phyloP scores from a whole-genome alignment of 2,797 vertebrate species.

The Dromococcyx pavoninus region DNA sequence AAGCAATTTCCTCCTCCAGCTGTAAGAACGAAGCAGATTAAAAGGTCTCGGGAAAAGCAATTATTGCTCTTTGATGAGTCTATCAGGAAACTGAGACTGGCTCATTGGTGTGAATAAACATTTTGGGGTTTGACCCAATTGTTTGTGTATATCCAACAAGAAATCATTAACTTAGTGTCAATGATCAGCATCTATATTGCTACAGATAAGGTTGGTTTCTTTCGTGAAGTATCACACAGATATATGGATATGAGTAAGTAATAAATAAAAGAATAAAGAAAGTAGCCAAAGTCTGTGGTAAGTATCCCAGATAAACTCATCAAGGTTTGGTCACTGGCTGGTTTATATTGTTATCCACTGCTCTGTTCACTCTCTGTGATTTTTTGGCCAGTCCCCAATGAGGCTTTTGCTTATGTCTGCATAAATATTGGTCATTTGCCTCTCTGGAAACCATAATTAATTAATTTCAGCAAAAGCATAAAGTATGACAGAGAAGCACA shows the following conservation, averaged over 20 bases:
- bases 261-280: background rate
- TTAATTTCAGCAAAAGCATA: background rate
- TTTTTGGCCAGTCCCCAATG: background rate
- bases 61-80: constrained; percentile 59
- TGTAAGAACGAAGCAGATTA: constrained; percentile 17
- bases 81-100: constrained; percentile 24
- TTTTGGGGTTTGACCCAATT: constrained; percentile 21
- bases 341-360: background rate
- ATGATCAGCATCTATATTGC: background rate
- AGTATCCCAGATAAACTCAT: background rate
- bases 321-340: background rate
- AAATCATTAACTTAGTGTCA: background rate
- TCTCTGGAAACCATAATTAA: background rate
- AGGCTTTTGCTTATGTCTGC: background rate
- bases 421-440: background rate
- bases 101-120: constrained; percentile 22
- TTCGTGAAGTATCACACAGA: background rate
- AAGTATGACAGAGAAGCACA: background rate
- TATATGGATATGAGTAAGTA: background rate
- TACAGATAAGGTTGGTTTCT: background rate
- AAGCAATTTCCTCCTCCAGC: constrained; percentile 66
- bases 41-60: constrained; percentile 61
- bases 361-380: background rate
- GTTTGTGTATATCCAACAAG: background rate
- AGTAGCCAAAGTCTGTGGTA: background rate